Base-by-base conservation (phyloP, 2,113 vertebrate species). In the Aspidoscelis tigris region DNA sequence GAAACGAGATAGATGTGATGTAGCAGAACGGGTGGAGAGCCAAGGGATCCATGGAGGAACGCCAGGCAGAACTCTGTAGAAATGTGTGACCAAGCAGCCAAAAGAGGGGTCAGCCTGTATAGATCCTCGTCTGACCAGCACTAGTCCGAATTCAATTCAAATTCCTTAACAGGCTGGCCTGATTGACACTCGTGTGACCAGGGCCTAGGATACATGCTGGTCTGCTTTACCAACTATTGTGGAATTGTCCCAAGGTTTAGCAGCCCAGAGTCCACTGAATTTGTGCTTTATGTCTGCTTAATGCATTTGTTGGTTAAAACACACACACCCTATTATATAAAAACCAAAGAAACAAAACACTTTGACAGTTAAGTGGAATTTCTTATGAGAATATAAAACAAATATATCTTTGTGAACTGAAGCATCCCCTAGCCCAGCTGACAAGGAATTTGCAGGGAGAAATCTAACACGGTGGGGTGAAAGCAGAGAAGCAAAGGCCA, bases 351-450 rank as follows among this genome's bases (percentile, higher is more conserved):
- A 58, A 76, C 26, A 33, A 26, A 75, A 8, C 10, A 6, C 16
- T 11, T 53, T 39, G 75, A 53, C 11, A 6, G 7, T 1, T 8
- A 53, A 20, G 26, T 58, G 50, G 26, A 22, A 41, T 41, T 61
- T 41, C 55, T 58, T 39, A 77, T 20, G 2, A n/a, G 53, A 7
- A 61, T 9, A 20, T 8, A 55, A 58, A 58, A 20, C 10, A 58
- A 58, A 58, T 58, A 64, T 0, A 0, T 10, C 53, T 47, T 44
- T 53, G 39, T 11, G 1, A 16, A 5, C 43, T 0, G 2, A 61
- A 3, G 5, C 11, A 69, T 64, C 58, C 71, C 39, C 9, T 47
- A 58, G 73, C 21, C 10, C 1, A 2, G 47, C 16, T 70, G 61
- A 65, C 0, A 2, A 74, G 14, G 53, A 33, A 39, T 26, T 21